These are phyloP conservation scores for Steinernema feltiae DNA, from an alignment of 1,140 invertebrate genomes.

Conservation along the genomic window DNA sequence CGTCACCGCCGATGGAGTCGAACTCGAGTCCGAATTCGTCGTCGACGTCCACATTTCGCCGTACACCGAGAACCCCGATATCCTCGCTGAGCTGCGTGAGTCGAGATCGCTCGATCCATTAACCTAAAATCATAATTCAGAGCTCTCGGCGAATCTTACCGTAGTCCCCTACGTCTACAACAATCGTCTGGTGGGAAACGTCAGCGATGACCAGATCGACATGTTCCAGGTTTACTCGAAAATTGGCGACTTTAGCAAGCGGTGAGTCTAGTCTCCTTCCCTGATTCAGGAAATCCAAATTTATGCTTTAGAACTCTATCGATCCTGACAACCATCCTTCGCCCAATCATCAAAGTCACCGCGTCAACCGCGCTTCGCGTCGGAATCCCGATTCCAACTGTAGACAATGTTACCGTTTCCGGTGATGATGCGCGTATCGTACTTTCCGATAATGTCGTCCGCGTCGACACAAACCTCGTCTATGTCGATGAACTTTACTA, in stretches of 20 bases:
- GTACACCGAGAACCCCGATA: conserved; percentile 9
- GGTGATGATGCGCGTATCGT: not conserved
- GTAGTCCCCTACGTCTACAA: not conserved
- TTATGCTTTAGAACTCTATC: not conserved
- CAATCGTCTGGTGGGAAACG: not conserved
- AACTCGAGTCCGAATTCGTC: conserved; percentile 19
- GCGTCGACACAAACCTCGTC: not conserved
- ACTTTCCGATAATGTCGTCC: not conserved
- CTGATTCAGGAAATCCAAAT: not conserved
- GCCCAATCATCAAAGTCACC: not conserved
- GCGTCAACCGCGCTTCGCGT: not conserved
- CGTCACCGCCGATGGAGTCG: conserved; percentile 11
- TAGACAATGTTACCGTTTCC: not conserved
- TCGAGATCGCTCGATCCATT: too few relatives aligned
- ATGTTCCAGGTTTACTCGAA: not conserved
- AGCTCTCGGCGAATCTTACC: not conserved
- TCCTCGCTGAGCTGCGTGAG: not conserved
- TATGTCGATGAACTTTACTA: not conserved
- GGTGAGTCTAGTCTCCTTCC: not conserved
- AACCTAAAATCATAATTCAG: too few relatives aligned
- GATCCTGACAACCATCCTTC: not conserved
- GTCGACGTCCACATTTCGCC: conserved; percentile 28
- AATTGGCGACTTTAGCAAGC: not conserved
- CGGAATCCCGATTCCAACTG: not conserved
- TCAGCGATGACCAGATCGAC: not conserved